Evolutionary conservation across 2,113 vertebrate genomes (phyloP), one percentile per base, ranked within the genome.

Genomic region (Nymphicus hollandicus): DNA sequence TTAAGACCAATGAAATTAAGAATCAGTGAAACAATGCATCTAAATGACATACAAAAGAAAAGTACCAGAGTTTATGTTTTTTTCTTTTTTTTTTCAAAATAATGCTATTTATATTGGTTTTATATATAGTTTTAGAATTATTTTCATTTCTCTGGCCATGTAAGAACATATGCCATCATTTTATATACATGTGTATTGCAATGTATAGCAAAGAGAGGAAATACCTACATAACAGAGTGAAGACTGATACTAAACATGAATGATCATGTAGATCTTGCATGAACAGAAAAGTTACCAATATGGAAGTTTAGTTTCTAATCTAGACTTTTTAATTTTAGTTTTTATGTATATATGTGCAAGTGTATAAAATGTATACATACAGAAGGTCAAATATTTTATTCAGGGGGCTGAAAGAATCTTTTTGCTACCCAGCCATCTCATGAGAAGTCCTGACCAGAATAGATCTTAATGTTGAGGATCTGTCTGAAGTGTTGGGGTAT

Each of bases 11-110:
- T 68, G 52, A 52, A 95, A 70, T 86, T 89, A 96, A 92, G 80
- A 94, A 94, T 47, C n/a, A 74, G 20, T 82, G n/a, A 73, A 91
- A 73, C n/a, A 95, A 87, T 81, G 33, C 28, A 81, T 81, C 19
- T 86, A 87, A 87, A 84, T 65, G 28, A 43, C 13, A 73, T 16
- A 29, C 3, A 41, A 65, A 84, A 15, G 1, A 60, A 77, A 88
- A 64, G 35, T 68, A 28, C 4, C 25, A 72, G 33, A 60, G 7
- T 4, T 66, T 81, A 47, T 29, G 23, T 6, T 19, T 37, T n/a
- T 15, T 23, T 13, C 4, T 46, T n/a, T 2, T 0, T 33, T 53
- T 58, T 78, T 27, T 6, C 11, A 74, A 74, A 9, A 3, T 29
- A 78, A 60, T 17, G 2, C 0, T 52, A 10, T 27, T 76, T 65